phyloP scores from a whole-genome alignment of 2,113 vertebrate genomes.

The Myodes glareolus region DNA sequence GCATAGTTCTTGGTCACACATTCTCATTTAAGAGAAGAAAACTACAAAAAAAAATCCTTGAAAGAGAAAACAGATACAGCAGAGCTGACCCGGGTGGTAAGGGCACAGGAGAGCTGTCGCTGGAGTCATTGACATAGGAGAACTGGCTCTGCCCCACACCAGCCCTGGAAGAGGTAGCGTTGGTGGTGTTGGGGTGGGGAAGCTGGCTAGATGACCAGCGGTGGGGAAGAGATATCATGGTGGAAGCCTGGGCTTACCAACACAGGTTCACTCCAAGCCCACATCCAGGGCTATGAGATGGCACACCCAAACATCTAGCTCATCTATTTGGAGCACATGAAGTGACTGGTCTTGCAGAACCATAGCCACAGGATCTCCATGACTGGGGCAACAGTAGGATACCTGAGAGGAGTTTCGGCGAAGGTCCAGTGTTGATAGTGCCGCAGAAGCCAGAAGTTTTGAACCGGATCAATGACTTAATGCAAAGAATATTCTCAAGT shows the following conservation, averaged over 20 bases:
- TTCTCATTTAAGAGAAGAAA: background rate
- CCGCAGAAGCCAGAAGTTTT: background rate
- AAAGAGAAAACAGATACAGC: background rate
- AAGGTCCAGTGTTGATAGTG: background rate
- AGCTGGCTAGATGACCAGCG: background rate
- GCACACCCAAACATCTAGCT: background rate
- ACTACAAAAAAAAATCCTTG: background rate
- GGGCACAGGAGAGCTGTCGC: too few species aligned
- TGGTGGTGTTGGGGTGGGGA: background rate
- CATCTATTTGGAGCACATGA: background rate
- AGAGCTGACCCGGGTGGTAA: background rate
- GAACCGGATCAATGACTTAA: background rate
- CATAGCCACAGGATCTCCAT: background rate
- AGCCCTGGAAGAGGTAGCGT: background rate
- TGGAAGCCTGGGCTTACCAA: background rate
- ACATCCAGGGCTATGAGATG: background rate
- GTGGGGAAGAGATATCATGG: background rate
- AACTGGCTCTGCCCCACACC: too few species aligned
- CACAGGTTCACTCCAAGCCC: background rate
- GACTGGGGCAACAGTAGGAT: background rate
- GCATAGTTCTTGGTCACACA: background rate
- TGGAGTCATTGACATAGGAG: background rate
- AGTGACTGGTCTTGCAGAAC: background rate
- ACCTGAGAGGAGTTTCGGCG: background rate
- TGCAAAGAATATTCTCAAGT: background rate